Conservation (phyloP, 2,797 vertebrate genomes). For the Loris lydekkerianus region DNA sequence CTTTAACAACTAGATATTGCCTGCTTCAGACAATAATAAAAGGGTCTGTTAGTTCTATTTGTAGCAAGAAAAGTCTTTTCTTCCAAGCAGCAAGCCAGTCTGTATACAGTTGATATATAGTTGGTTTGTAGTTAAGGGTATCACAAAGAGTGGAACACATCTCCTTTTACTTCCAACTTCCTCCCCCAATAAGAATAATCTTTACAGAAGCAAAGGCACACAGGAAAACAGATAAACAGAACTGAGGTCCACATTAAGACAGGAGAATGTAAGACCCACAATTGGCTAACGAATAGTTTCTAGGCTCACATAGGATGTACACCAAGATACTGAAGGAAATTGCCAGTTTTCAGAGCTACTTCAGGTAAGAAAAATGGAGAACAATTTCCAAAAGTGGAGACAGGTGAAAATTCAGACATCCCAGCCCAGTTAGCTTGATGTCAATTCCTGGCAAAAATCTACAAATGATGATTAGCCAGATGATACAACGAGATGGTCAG, state of each 20-base stretch:
- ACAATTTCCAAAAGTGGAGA: not conserved
- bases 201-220: not conserved
- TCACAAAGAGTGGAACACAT: fast-evolving
- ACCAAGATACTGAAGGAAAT: not conserved
- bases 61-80: not conserved
- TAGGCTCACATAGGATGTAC: not conserved
- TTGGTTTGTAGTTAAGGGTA: not conserved
- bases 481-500: fast-evolving
- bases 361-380: not conserved
- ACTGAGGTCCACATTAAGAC: fast-evolving
- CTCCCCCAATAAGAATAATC: not conserved
- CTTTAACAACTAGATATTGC: not conserved
- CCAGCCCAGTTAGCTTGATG: not conserved
- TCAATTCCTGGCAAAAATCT: not conserved
- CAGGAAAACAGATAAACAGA: fast-evolving
- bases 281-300: not conserved
- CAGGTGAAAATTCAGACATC: not conserved
- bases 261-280: fast-evolving
- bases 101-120: not conserved
- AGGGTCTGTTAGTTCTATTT: too few species aligned
- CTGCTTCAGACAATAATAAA: not conserved
- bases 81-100: too few species aligned
- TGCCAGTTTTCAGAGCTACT: not conserved
- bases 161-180: not conserved
- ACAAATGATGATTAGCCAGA: too few species aligned